These are phyloP conservation scores for Malurus alboscapulatus DNA, from an alignment of 2,113 vertebrate genomes.

Conservation along the genomic window DNA sequence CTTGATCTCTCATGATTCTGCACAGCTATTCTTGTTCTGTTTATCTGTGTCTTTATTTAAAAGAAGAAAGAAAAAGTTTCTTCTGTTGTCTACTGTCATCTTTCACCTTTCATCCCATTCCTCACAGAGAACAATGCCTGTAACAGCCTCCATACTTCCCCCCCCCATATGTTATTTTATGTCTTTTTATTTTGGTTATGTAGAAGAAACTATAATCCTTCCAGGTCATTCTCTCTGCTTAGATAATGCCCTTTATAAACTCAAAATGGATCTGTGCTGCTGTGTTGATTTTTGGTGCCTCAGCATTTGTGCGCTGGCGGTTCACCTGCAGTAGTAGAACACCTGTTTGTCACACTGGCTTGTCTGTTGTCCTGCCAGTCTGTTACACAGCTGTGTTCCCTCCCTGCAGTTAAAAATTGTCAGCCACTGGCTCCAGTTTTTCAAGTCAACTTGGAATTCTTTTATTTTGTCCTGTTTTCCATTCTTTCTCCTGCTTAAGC, in stretches of 20 bases:
- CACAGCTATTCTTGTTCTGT: not conserved
- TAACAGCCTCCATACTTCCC: not conserved
- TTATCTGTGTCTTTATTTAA: not conserved
- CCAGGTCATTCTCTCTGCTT: not conserved
- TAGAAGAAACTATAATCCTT: not conserved
- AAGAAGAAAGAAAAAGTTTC: not conserved
- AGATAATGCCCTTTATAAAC: not conserved
- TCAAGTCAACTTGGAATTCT: not conserved
- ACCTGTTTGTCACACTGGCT: not conserved
- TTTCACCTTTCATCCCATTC: not conserved
- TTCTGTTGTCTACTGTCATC: not conserved
- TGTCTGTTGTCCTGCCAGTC: not conserved
- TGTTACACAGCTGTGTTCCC: not conserved
- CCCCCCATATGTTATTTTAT: not conserved
- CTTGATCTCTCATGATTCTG: not conserved
- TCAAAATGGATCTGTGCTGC: not conserved
- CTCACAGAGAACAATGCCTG: not conserved
- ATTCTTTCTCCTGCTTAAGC: not conserved
- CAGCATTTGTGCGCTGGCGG: not conserved
- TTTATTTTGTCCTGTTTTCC: not conserved
- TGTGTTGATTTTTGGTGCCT: not conserved
- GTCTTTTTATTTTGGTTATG: not conserved
- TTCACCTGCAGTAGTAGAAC: not conserved
- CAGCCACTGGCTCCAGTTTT: not conserved
- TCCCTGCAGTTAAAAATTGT: not conserved